Base-by-base conservation (phyloP, 1,140 invertebrate species). In the Pogonomyrmex barbatus region DNA sequence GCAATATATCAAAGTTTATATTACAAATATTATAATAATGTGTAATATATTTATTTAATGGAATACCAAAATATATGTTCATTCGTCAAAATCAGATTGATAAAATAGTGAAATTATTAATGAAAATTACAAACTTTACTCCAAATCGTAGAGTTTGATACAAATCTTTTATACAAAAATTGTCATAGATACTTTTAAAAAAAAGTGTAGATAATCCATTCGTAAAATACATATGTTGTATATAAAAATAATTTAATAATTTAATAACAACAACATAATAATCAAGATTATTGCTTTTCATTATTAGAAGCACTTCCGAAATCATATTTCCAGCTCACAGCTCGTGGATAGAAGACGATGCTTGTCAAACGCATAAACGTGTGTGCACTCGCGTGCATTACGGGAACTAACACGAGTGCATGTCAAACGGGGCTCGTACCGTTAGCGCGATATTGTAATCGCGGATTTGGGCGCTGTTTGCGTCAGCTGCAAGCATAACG, bases 391-490 rank as follows among this genome's bases (percentile, higher is more conserved):
- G 24, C 14, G 45, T 4, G 60, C 45, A 65, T 75, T 56, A 9
- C 10, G 54, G 36, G 12, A 75, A 50, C 47, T 63, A 78, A 50
- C 24, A 45, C 45, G 14, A 14, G 14, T 6, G 17, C 12, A 78
- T 45, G 24, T 78, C 76, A 65, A 78, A 10, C 30, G 42, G 30
- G 45, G 42, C 5, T 42, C 30, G 42, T 62, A 33, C 76, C 47
- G 76, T 65, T 78, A 52, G 58, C 45, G n/a, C 47, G 24, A 79
- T 52, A 79, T 52, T 52, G 62, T 79, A 79, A 79, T 67, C 45
- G 76, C 45, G 42, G 45, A 79, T 50, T 79, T 67, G 60, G 52
- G 4, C 62, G 60, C 67, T 67, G 62, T 79, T 79, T 67, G 62
- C 76, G 47, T 42, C 76, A 67, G 62, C 47, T 79, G 33, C 45